Evolutionary conservation across 1,140 invertebrate genomes (phyloP).

Genomic region (Eulimnadia texana): DNA sequence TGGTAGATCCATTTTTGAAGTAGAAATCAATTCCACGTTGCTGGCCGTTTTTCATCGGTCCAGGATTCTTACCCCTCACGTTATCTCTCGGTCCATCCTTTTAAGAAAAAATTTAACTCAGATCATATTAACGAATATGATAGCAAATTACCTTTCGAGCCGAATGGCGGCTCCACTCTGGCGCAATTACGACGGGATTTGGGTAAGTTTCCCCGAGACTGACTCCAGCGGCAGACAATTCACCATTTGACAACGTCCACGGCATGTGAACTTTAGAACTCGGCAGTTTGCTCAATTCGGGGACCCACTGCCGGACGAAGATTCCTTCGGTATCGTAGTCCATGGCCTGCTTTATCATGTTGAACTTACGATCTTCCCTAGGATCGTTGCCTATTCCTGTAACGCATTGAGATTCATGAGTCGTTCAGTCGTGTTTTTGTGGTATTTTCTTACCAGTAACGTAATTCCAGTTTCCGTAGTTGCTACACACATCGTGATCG

Average conservation of each 20-base stretch:
- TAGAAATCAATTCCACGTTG: constrained; percentile 17
- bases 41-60: not conserved
- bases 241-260: constrained; percentile 11
- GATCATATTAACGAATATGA: no score
- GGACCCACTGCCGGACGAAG: constrained; percentile 14
- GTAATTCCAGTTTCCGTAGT: constrained; percentile 36
- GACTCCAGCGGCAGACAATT: not conserved
- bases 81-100: not conserved
- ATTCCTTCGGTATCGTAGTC: constrained; percentile 30
- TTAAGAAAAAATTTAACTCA: no score
- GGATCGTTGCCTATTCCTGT: constrained; percentile 32
- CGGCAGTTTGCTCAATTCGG: constrained; percentile 12
- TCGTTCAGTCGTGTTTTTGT: no score
- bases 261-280: constrained; percentile 14
- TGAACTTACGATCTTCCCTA: constrained; percentile 32
- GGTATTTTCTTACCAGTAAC: no score
- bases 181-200: constrained; percentile 13
- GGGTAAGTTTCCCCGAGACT: constrained; percentile 13
- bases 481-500: constrained; percentile 34
- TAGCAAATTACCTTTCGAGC: not conserved
- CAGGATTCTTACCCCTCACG: not conserved
- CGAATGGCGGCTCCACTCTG: constrained; percentile 15
- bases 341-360: constrained; percentile 32
- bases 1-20: constrained; percentile 6
- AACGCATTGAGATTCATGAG: not conserved